phyloP scores from a whole-genome alignment of 2,113 vertebrate genomes.

The Melanocharis versteri region DNA sequence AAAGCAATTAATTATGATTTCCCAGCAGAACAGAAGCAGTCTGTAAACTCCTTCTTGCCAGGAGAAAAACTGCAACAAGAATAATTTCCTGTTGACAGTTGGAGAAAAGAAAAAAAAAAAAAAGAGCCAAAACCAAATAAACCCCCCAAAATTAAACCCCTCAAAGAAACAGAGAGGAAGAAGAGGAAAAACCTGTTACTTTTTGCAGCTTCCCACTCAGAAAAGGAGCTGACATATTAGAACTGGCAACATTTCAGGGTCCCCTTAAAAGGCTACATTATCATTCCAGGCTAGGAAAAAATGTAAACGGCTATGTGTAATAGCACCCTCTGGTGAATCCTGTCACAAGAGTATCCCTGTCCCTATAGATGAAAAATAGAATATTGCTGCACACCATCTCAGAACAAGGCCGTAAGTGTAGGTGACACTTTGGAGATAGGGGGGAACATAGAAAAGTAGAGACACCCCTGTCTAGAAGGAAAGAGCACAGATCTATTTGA shows the following conservation, averaged over 20 bases:
- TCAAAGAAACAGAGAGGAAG: neutral
- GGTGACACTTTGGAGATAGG: neutral
- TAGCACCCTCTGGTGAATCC: slow-evolving; percentile 55
- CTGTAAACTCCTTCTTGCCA: neutral
- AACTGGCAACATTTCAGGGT: neutral
- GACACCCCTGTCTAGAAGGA: neutral
- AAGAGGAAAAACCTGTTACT: neutral
- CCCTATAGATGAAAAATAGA: neutral
- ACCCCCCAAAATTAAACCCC: neutral
- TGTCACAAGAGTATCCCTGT: neutral
- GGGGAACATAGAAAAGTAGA: neutral
- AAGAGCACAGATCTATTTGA: neutral
- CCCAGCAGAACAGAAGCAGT: neutral
- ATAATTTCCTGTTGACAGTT: neutral
- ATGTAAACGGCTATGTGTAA: slow-evolving; percentile 13
- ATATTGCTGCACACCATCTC: neutral
- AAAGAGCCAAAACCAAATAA: neutral
- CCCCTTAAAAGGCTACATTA: slow-evolving; percentile 8
- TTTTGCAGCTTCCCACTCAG: neutral
- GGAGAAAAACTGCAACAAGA: neutral
- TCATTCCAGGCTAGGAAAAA: neutral
- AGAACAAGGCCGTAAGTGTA: neutral
- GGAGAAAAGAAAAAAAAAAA: neutral
- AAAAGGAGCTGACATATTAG: neutral
- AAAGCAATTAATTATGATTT: neutral